Percentiles rank a stretch among this genome's conserved stretches.
phyloP scores from a whole-genome alignment of 2,113 vertebrate species.

The Pseudopodoces humilis region DNA sequence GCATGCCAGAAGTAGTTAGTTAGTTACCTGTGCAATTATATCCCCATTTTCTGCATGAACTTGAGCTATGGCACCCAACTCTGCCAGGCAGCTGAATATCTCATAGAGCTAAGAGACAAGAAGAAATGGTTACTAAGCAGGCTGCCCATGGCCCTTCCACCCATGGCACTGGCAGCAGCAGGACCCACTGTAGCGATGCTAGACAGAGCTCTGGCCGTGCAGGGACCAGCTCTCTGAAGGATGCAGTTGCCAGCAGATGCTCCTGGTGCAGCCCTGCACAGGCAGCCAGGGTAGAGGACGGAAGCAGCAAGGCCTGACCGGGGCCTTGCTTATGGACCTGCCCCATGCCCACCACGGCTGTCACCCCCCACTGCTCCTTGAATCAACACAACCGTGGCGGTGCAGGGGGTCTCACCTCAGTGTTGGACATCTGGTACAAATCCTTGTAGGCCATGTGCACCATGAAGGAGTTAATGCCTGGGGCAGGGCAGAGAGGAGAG shows the following conservation, averaged over 20 bases:
- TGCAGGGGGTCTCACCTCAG: constrained; percentile 80
- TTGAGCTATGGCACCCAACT: constrained; percentile 90
- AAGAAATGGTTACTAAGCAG: neutral
- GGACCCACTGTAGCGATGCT: fast-evolving
- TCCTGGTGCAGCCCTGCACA: neutral
- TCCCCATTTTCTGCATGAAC: constrained; percentile 97
- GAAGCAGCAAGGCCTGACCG: neutral
- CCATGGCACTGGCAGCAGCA: neutral
- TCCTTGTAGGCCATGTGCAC: constrained; percentile 99
- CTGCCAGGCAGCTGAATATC: constrained; percentile 91
- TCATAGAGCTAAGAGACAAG: constrained; percentile 86
- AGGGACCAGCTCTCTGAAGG: fast-evolving
- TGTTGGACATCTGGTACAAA: constrained; percentile 96
- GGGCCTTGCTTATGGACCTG: neutral
- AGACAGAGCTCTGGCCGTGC: neutral
- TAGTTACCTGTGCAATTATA: constrained; percentile 92
- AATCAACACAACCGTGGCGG: neutral
- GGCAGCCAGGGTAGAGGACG: neutral
- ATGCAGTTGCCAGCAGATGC: fast-evolving
- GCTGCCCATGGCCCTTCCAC: neutral
- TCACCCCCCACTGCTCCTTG: neutral
- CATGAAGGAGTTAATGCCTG: constrained; percentile 96
- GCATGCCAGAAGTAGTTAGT: neutral
- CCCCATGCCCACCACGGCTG: neutral
- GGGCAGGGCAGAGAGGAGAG: neutral